These are phyloP conservation scores for Fulmarus glacialis DNA, from an alignment of 2,113 vertebrate species.

Conservation along the genomic window DNA sequence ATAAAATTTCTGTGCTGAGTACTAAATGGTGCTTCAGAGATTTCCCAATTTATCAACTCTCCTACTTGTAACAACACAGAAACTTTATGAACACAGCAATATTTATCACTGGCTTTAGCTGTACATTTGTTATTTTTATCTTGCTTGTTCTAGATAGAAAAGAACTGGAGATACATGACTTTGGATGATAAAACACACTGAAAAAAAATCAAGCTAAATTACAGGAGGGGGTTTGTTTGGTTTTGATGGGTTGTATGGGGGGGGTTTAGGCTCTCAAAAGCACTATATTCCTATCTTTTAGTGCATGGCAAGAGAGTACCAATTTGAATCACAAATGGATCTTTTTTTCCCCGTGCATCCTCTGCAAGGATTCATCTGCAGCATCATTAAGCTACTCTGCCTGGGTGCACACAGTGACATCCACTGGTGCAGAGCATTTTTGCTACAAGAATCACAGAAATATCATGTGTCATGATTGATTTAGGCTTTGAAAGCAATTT, in stretches of 20 bases:
- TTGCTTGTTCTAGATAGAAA: background rate
- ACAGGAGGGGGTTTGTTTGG: background rate
- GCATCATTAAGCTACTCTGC: background rate
- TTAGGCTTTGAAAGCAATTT: background rate
- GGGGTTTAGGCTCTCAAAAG: background rate
- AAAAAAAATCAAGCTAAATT: background rate
- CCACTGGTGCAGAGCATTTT: slow-evolving; percentile 10
- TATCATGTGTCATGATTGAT: background rate
- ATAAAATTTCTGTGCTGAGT: background rate
- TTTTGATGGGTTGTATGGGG: background rate
- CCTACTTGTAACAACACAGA: background rate
- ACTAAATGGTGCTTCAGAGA: slow-evolving; percentile 9
- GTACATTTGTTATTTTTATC: background rate
- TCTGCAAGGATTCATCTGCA: background rate
- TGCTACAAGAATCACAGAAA: background rate
- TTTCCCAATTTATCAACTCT: background rate
- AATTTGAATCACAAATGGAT: background rate
- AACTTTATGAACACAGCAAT: background rate
- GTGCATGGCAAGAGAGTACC: background rate
- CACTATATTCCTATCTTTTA: background rate
- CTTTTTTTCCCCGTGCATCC: background rate
- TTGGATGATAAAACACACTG: background rate
- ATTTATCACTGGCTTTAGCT: background rate
- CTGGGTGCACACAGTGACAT: slow-evolving; percentile 41
- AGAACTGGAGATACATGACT: background rate